phyloP scores from a whole-genome alignment of 2,888 invertebrate genomes.

The Hyles lineata region DNA sequence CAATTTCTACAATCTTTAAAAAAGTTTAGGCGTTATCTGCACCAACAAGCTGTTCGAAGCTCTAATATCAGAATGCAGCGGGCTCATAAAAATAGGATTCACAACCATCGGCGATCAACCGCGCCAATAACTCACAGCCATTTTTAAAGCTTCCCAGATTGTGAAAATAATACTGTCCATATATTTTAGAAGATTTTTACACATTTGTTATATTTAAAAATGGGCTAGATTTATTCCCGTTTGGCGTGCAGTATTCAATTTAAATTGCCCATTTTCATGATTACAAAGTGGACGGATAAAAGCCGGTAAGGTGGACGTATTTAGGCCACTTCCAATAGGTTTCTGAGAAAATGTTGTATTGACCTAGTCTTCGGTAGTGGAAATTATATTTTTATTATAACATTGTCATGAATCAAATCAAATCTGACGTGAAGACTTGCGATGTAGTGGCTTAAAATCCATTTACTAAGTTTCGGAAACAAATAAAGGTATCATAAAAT shows the following conservation, averaged over 20 bases:
- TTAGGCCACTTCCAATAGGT: too few relatives aligned
- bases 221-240: constrained; percentile 3
- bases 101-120: constrained; percentile 16
- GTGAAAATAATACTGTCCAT: constrained; percentile 6
- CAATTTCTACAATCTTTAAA: not conserved
- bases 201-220: constrained; percentile 6
- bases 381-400: too few relatives aligned
- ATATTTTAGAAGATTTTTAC: constrained; percentile 6
- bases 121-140: constrained; percentile 19
- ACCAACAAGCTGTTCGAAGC: constrained; percentile 10
- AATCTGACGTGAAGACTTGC: too few relatives aligned
- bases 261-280: not conserved
- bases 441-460: too few relatives aligned
- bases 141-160: constrained; percentile 16
- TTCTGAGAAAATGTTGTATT: too few relatives aligned
- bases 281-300: too few relatives aligned
- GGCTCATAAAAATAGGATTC: constrained; percentile 28
- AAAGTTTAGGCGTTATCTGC: constrained; percentile 13
- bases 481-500: too few relatives aligned
- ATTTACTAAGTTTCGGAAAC: too few relatives aligned
- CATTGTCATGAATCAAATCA: too few relatives aligned
- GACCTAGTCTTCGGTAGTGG: too few relatives aligned
- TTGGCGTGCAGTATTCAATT: not conserved
- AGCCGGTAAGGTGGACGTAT: too few relatives aligned
- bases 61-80: constrained; percentile 9